phyloP scores from a whole-genome alignment of 1,140 invertebrate genomes.

The Eubasilissa regina region DNA sequence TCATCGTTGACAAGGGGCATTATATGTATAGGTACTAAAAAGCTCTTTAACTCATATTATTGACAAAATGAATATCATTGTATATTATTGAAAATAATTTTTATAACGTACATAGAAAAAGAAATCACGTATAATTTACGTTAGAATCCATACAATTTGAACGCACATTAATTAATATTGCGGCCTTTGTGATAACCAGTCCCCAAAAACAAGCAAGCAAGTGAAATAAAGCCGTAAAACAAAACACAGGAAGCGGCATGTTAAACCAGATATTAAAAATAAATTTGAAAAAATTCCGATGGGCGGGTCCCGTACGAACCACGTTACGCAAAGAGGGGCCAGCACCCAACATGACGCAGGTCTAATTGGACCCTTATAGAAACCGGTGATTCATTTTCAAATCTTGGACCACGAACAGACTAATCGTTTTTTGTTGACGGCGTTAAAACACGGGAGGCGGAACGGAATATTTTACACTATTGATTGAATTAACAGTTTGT shows the following conservation, averaged over 20 bases:
- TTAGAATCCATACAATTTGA: no score
- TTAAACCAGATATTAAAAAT: constrained; percentile 48
- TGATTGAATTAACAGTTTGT: constrained; percentile 9
- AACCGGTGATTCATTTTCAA: constrained; percentile 13
- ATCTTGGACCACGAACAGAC: not conserved
- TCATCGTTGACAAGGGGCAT: no score
- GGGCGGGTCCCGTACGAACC: constrained; percentile 39
- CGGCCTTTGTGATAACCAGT: constrained; percentile 19
- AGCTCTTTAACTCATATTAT: no score
- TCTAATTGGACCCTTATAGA: constrained; percentile 44
- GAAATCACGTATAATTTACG: no score
- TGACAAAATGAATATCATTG: no score
- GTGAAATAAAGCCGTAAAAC: constrained; percentile 46
- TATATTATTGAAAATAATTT: no score
- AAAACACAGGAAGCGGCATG: constrained; percentile 48
- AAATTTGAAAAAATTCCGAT: constrained; percentile 36
- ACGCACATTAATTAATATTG: not conserved
- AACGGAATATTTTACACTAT: not conserved
- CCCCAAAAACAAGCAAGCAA: constrained; percentile 9
- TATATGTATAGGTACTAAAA: no score
- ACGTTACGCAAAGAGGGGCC: constrained; percentile 43
- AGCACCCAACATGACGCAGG: not conserved
- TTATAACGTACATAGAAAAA: no score
- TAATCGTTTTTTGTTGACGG: constrained; percentile 32
- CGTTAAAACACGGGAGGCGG: constrained; percentile 2